Percentiles rank a stretch among this genome's conserved stretches.
Conservation (phyloP, 2,888 invertebrate genomes). For the Bombylius discolor region DNA sequence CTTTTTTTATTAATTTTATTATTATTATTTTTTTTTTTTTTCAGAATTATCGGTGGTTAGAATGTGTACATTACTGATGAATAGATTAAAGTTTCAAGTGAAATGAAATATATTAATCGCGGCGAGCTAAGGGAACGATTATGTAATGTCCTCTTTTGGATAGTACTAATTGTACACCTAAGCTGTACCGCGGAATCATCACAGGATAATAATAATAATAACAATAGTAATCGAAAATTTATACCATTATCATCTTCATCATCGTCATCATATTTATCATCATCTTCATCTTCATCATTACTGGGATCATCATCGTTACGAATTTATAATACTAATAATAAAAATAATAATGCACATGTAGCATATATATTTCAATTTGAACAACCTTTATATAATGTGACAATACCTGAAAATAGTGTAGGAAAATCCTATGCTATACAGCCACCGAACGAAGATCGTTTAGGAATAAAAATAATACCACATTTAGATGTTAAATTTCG, state of each 20-base stretch:
- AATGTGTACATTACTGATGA: no score
- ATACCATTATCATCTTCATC: not conserved
- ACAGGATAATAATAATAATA: not conserved
- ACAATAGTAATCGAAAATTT: not conserved
- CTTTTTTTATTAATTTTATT: no score
- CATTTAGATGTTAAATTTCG: slow-evolving; percentile 61
- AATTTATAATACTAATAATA: not conserved
- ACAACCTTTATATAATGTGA: slow-evolving; percentile 66
- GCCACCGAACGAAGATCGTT: slow-evolving; percentile 55
- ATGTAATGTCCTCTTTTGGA: not conserved
- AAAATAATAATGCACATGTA: not conserved
- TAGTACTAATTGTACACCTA: not conserved
- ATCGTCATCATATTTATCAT: not conserved
- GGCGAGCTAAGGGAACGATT: not conserved
- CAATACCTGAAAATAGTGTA: slow-evolving; percentile 83
- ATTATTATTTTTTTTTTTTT: no score
- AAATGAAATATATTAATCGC: not conserved
- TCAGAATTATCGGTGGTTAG: no score
- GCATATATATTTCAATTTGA: slow-evolving; percentile 51
- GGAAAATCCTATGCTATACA: slow-evolving; percentile 75
- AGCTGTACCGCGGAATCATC: not conserved
- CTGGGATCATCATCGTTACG: not conserved
- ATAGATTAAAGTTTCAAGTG: not conserved
- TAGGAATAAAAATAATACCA: slow-evolving; percentile 57
- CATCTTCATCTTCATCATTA: no score